Base-by-base conservation (phyloP, 2,888 invertebrate species). In the Biston stratarius region DNA sequence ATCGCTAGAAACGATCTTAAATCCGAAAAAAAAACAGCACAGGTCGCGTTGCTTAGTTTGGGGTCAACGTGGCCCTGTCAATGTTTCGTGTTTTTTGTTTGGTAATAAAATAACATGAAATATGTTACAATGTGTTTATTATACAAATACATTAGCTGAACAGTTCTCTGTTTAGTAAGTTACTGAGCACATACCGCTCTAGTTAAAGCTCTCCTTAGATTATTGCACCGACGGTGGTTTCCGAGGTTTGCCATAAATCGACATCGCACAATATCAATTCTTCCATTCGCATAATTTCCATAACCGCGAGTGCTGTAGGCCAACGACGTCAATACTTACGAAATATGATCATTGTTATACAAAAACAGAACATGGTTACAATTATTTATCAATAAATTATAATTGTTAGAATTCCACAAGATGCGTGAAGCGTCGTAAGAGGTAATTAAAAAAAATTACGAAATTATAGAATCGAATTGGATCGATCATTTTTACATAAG, bases 111-210 rank as follows among this genome's bases (percentile, higher is more conserved):
- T 60, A 69, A 71, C 64, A 62, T 62, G 61, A 61, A 12, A 69
- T 34, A 76, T 83, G 83, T 83, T 84, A 84, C 82, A 83, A 81
- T 85, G 81, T 80, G 74, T 88, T 87, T 88, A 87, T 84, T 88
- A 83, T 86, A 87, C 84, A 86, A 78, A 83, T 87, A 88, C 83
- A 81, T 86, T 83, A 87, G 85, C 80, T 82, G 81, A 86, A 86
- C 83, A 87, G 79, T 83, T 82, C 70, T 76, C 77, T 73, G 73
- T 86, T 84, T 83, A 84, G 82, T 85, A 77, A 74, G 83, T 87
- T 84, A 85, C 64, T 77, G 74, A 80, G 76, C 74, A 51, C 5
- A 67, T 53, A 63, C 49, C 67, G 80, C 82, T 85, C 79, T 72
- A 78, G 84, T 87, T 90, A 89, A 89, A 89, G 88, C 89, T 89